Percentiles rank a stretch among this genome's conserved stretches.
These are phyloP conservation scores for Zosterops hypoxanthus DNA, from an alignment of 2,113 vertebrate genomes.

Conservation along the genomic window DNA sequence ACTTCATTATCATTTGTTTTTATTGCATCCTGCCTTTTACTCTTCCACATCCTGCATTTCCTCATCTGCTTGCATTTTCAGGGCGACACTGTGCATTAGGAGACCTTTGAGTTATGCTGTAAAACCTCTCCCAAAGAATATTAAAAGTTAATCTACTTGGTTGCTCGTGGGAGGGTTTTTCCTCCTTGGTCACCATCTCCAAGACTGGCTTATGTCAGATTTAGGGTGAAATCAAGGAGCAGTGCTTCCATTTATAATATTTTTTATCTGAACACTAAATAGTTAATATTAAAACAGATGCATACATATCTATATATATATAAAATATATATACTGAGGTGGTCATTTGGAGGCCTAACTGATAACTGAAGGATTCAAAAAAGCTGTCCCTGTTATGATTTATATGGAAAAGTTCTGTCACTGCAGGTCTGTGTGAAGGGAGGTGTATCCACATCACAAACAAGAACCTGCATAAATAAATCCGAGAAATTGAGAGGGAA, in stretches of 20 bases:
- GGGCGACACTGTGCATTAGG: background rate
- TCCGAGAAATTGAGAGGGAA: slow-evolving; percentile 5
- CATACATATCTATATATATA: too few relatives aligned
- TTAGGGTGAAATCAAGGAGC: background rate
- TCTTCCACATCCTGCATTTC: slow-evolving; percentile 6
- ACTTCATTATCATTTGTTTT: slow-evolving; percentile 15
- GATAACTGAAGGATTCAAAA: too few relatives aligned
- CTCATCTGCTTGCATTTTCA: slow-evolving; percentile 2
- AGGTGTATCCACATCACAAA: background rate
- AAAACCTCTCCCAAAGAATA: background rate
- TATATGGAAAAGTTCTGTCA: background rate
- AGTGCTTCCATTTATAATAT: fast-evolving
- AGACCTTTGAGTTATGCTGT: background rate
- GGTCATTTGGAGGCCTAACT: too few relatives aligned
- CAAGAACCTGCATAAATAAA: slow-evolving; percentile 16
- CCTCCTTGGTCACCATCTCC: background rate
- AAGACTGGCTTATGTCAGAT: background rate
- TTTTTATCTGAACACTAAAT: background rate
- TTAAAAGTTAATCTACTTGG: background rate
- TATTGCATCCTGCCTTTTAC: slow-evolving; percentile 30
- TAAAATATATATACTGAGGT: too few relatives aligned
- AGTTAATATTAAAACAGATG: too few relatives aligned
- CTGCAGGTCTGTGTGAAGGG: background rate
- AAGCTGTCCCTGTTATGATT: background rate
- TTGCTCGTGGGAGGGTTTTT: background rate